Evolutionary conservation across 2,888 invertebrate genomes (phyloP), one percentile per base, ranked within the genome.

Genomic region (Aquatica leii): DNA sequence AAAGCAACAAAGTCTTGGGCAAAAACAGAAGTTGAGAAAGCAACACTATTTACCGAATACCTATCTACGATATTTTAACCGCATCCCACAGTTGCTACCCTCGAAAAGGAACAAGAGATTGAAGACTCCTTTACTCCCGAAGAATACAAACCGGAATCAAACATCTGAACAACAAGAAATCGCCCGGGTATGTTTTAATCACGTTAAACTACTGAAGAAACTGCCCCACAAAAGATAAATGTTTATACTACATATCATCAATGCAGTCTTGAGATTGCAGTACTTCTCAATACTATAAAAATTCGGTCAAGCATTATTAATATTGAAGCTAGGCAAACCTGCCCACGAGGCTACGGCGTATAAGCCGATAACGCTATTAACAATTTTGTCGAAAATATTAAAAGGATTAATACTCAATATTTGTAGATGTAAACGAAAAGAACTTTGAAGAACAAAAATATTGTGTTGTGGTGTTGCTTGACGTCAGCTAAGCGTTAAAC

Each of bases 201-300:
- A n/a, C n/a, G n/a, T n/a, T n/a, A n/a, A 52, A 20, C 12, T 52
- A 14, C 34, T 52, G 35, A 15, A 20, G 14, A 9, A 34, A 8
- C 35, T 52, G 12, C 52, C 52, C 6, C 34, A 24, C 4, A 51
- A 51, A 35, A n/a, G 11, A 1, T 11, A 12, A 17, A 12, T 24
- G n/a, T 15, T 11, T 2, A 8, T 51, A 24, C 9, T n/a, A 3
- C 11, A 15, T n/a, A n/a, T n/a, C n/a, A n/a, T n/a, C n/a, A n/a
- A n/a, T n/a, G n/a, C n/a, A n/a, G n/a, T n/a, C n/a, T 24, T 49
- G n/a, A 21, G 24, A 21, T 2, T 49, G n/a, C 6, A 18, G 8
- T n/a, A 49, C 12, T 49, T 21, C 24, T 24, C 49, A 49, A 49
- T n/a, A n/a, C 8, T n/a, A 8, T 49, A 24, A 12, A 49, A 49